Evolutionary conservation across 35 echinoderm and acorn worm species (phyloP), one percentile per base, ranked within the genome.

Genomic region (Chiridota heheva): DNA sequence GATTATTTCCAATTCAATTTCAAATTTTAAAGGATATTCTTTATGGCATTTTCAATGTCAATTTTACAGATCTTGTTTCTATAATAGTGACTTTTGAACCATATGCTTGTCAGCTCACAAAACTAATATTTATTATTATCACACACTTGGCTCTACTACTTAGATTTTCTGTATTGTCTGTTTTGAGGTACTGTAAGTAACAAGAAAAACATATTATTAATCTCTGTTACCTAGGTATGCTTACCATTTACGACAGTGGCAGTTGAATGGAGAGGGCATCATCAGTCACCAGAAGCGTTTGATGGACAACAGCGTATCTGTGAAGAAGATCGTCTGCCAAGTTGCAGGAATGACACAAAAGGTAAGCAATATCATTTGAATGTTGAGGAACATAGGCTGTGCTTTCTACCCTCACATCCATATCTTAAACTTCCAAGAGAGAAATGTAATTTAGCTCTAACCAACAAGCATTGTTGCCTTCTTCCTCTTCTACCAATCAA

Each of bases 161-260:
- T 55, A 55, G 22, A 55, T 13, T 55, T 55, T 13, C 22, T 13
- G 48, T 53, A 22, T 13, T 53, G 10, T 13, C 22, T 53, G 22
- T 53, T 22, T 22, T 53, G 12, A 22, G 12, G 48, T 53, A 53
- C 22, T 53, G 12, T 22, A 13, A 22, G 22, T 53, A 22, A 13
- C 27, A 47, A 17, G 20, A 8, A 4, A 27, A 20, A 49, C 44
- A 47, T 75, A 47, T 27, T 27, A 38, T 32, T 15, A 17, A 36
- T 79, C 70, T 24, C 20, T 70, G 36, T 22, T 40, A 37, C 3
- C 70, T 37, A 92, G 90, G 40, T 86, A 92, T 87, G 83, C 90
- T 7, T 92, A 92, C 48, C 90, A 92, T 43, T 58, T 92, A 22
- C 83, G 83, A 49, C 83, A 81, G 31, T 92, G 90, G 90, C 90